Conservation (phyloP, 1,140 invertebrate species). For the Hycleus cichorii region DNA sequence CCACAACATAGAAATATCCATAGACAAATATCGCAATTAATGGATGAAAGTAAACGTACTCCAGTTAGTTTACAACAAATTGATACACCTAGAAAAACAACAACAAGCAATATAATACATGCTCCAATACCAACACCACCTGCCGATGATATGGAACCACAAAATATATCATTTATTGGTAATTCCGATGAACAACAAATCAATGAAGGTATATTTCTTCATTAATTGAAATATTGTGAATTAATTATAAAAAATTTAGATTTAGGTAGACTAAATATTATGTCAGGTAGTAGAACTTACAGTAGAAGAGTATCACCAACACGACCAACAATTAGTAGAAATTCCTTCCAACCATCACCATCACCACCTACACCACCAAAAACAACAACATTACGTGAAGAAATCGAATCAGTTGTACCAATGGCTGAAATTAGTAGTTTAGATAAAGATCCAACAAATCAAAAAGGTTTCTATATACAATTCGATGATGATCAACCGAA, state of each 20-base stretch:
- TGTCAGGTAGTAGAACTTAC: conserved; percentile 79
- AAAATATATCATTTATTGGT: conserved; percentile 87
- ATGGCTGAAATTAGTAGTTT: conserved; percentile 31
- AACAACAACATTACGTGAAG: neutral
- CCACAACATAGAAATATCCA: conserved; percentile 39
- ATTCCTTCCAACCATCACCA: conserved; percentile 59
- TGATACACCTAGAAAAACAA: conserved; percentile 1
- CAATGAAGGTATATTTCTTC: conserved; percentile 25
- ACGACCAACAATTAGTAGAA: conserved; percentile 59
- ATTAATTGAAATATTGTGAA: neutral
- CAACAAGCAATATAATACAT: conserved; percentile 41
- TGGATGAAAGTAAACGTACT: conserved; percentile 29
- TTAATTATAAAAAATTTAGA: conserved; percentile 32
- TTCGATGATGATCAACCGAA: conserved; percentile 84
- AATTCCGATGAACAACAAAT: conserved; percentile 45
- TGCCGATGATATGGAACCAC: conserved; percentile 79
- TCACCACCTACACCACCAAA: conserved; percentile 39
- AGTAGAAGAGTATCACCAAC: conserved; percentile 72
- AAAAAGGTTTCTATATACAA: conserved; percentile 93
- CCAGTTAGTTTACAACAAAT: conserved; percentile 22
- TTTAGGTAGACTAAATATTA: conserved; percentile 69
- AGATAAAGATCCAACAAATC: conserved; percentile 51
- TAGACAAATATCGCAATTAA: conserved; percentile 39
- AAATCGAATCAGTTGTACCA: conserved; percentile 13
- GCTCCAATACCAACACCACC: conserved; percentile 56